Conservation (phyloP, 2,888 invertebrate genomes). For the Nowickia ferox region DNA sequence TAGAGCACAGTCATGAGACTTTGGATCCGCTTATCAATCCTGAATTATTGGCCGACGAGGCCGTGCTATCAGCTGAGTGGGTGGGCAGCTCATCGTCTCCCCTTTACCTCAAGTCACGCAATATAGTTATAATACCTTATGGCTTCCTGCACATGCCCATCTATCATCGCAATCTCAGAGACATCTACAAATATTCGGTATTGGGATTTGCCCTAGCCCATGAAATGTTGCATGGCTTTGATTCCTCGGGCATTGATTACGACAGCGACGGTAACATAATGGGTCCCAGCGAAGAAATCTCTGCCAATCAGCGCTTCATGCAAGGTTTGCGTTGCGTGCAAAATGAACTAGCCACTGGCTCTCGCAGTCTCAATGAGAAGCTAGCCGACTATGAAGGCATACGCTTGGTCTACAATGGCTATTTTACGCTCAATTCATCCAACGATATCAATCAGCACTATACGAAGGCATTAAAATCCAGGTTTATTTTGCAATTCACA, state of each 20-base stretch:
- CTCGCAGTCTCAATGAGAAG: slow-evolving; percentile 79
- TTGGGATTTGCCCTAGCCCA: slow-evolving; percentile 80
- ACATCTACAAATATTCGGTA: slow-evolving; percentile 78
- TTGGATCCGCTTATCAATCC: slow-evolving; percentile 63
- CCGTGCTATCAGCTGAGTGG: slow-evolving; percentile 76
- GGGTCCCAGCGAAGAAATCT: slow-evolving; percentile 80
- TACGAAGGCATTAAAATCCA: slow-evolving; percentile 72
- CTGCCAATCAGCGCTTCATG: slow-evolving; percentile 76
- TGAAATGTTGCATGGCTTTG: slow-evolving; percentile 80
- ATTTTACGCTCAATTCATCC: slow-evolving; percentile 73
- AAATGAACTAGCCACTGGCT: slow-evolving; percentile 78
- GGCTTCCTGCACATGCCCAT: slow-evolving; percentile 78
- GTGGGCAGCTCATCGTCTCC: slow-evolving; percentile 79
- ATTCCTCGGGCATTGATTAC: slow-evolving; percentile 79
- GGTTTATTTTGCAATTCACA: slow-evolving; percentile 76
- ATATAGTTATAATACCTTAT: slow-evolving; percentile 79
- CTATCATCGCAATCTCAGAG: slow-evolving; percentile 77
- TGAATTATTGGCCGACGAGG: slow-evolving; percentile 65
- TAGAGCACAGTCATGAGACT: slow-evolving; percentile 75
- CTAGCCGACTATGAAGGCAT: slow-evolving; percentile 80
- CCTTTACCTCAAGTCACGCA: slow-evolving; percentile 78
- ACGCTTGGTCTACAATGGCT: slow-evolving; percentile 79
- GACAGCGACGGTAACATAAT: slow-evolving; percentile 80
- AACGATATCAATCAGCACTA: slow-evolving; percentile 52
- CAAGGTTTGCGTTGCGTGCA: slow-evolving; percentile 78